These are phyloP conservation scores for Anisognathus igniventris DNA, from an alignment of 2,797 vertebrate species.

Conservation along the genomic window DNA sequence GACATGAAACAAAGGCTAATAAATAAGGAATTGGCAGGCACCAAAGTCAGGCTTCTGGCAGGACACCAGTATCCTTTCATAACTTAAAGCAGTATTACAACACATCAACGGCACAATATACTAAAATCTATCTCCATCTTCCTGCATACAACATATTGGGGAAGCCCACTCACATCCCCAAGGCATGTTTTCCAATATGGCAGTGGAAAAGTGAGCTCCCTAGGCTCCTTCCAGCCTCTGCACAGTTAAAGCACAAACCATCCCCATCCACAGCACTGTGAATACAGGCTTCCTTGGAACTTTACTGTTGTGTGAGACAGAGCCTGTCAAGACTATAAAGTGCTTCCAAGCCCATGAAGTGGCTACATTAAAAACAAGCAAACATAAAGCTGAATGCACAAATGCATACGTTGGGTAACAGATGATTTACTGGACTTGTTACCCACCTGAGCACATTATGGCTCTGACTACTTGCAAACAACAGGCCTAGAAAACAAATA, in stretches of 20 bases:
- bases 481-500: conserved; percentile 22
- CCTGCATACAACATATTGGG: background rate
- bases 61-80: background rate
- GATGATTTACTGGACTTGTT: background rate
- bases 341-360: background rate
- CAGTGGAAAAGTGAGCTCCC: background rate
- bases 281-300: background rate
- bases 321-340: background rate
- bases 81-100: conserved; percentile 13
- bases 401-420: background rate
- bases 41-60: conserved; percentile 12
- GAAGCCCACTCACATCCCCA: background rate
- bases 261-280: background rate
- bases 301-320: background rate
- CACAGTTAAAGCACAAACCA: background rate
- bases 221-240: background rate
- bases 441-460: background rate
- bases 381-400: background rate
- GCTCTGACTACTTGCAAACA: conserved; percentile 13
- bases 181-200: background rate
- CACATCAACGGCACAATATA: background rate
- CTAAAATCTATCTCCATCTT: background rate
- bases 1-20: conserved; percentile 24
- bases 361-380: background rate
- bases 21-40: background rate